Base-by-base conservation (phyloP, 2,113 vertebrate species). In the Galemys pyrenaicus region DNA sequence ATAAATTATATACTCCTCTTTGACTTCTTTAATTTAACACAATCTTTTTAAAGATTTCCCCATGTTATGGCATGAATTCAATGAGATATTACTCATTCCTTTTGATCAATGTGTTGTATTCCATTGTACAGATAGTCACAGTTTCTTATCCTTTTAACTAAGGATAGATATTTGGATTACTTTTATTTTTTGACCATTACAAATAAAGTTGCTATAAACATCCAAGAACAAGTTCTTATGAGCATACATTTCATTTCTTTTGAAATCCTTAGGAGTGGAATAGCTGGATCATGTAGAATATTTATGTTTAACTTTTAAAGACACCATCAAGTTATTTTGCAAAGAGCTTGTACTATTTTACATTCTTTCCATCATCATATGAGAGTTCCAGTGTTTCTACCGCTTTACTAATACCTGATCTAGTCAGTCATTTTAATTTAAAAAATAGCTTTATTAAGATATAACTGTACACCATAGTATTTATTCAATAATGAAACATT, bases 171-270 rank as follows among this genome's bases (percentile, higher is more conserved):
- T 65, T 65, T 81, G 51, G 44, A 56, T 86, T 46, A 30, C 44
- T 94, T 87, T 82, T 46, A 37, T 37, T 64, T 82, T 78, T 94
- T 78, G 15, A 75, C 37, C 44, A 44, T 85, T 85, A 79, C 44
- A 85, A 79, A 90, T 79, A 80, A 91, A 80, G 65, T 24, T 79
- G 24, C 32, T 86, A 46, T 64, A 30, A 91, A 85, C 37, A 56
- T 54, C 70, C 41, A 32, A 82, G n/a, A 51, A 75, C 28, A 95
- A 30, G 35, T 81, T 41, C 56, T 70, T 68, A 46, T 74, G 56
- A 75, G 9, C 11, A 22, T 70, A 9, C 58, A 28, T 49, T 77
- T 60, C 16, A 19, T 67, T 89, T 78, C 32, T 79, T 44, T 89
- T 30, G 16, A 56, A 82, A 71, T 77, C 70, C 62, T 28, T 92